Base-by-base conservation (phyloP, 2,888 invertebrate species). In the Cecidostiba fungosa region DNA sequence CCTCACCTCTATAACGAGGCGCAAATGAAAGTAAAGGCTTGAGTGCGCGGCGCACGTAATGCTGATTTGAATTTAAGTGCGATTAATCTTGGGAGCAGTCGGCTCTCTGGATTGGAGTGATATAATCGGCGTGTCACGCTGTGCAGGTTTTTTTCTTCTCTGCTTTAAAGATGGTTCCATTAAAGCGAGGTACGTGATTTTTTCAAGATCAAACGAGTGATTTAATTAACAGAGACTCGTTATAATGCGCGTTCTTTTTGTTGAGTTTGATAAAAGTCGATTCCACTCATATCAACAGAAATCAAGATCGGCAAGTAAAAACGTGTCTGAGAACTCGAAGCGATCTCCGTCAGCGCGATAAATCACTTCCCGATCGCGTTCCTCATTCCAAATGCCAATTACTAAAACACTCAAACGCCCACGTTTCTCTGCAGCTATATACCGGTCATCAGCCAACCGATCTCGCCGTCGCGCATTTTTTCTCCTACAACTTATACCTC, bases 341-440 rank as follows among this genome's bases (percentile, higher is more conserved):
- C 72, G n/a, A 39, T 14, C n/a, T 14, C 3, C 39, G 14, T 23
- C 43, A n/a, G 36, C 72, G 36, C 72, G 39, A 72, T 43, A 72
- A 72, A 72, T 72, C 72, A 72, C 23, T 39, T 23, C 62, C 32
- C 39, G 5, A 23, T 23, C 50, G 3, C 16, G 14, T 12, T 10
- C 78, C n/a, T 16, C 54, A 23, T n/a, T 70, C 16, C 10, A 32
- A 66, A 80, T 3, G 43, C 29, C 83, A 70, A 83, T 83, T 83
- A 77, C 77, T 72, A 77, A 83, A 83, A 77, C 83, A 77, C 59
- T 77, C 72, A 78, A 69, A 69, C 78, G 59, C 39, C 72, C 59
- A n/a, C 50, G 36, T n/a, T n/a, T 29, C 26, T 23, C 10, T 10
- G 8, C n/a, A 1, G 1, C 2, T 59, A 6, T 23, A 23, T 59